phyloP scores from a whole-genome alignment of 1,140 invertebrate genomes.

The Drosophila yakuba region DNA sequence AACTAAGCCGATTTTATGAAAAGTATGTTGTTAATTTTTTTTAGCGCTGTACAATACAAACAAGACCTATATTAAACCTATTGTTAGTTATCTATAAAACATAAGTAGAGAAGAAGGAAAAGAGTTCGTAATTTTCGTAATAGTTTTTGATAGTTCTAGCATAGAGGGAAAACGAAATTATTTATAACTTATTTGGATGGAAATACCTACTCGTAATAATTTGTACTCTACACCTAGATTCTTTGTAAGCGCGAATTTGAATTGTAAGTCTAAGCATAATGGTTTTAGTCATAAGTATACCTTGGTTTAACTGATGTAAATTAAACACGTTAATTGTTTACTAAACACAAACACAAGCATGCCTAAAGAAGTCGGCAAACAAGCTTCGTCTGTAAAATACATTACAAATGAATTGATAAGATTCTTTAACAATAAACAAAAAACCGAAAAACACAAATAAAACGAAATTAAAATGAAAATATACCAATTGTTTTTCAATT shows the following conservation, averaged over 20 bases:
- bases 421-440: constrained; percentile 76
- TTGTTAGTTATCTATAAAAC: constrained; percentile 28
- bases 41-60: constrained; percentile 57
- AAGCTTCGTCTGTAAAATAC: constrained; percentile 74
- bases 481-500: constrained; percentile 5
- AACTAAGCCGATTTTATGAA: constrained; percentile 65
- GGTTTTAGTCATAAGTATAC: constrained; percentile 61
- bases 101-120: constrained; percentile 9
- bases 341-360: constrained; percentile 52
- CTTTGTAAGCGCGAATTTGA: constrained; percentile 74
- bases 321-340: constrained; percentile 81
- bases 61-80: constrained; percentile 19
- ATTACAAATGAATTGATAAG: constrained; percentile 73
- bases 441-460: constrained; percentile 66
- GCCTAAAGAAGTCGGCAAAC: constrained; percentile 38
- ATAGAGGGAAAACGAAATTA: constrained; percentile 59
- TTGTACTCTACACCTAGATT: constrained; percentile 65
- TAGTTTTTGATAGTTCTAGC: constrained; percentile 56
- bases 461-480: constrained; percentile 67
- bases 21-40: constrained; percentile 68
- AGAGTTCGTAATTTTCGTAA: constrained; percentile 52
- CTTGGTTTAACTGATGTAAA: constrained; percentile 79
- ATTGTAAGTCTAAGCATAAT: constrained; percentile 68
- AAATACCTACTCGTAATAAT: constrained; percentile 51
- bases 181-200: constrained; percentile 69